These are phyloP conservation scores for Cynaeus angustus DNA, from an alignment of 2,888 invertebrate species.

Conservation along the genomic window DNA sequence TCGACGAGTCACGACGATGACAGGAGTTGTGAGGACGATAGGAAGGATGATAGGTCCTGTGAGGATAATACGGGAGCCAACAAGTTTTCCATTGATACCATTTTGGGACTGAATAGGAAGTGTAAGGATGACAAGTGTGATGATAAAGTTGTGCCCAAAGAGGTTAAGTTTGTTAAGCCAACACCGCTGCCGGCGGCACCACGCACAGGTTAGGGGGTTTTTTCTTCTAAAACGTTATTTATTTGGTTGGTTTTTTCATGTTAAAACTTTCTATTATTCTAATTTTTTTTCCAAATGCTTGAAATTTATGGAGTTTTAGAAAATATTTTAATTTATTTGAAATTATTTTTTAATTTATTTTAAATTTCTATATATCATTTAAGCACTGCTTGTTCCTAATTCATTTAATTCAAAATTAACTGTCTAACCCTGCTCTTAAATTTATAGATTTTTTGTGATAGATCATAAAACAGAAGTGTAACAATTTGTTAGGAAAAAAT, in stretches of 20 bases:
- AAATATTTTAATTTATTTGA: too few relatives aligned
- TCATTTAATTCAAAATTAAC: too few relatives aligned
- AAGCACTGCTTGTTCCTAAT: too few relatives aligned
- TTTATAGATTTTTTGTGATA: too few relatives aligned
- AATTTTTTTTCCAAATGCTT: too few relatives aligned
- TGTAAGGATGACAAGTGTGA: constrained; percentile 51
- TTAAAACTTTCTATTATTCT: not conserved
- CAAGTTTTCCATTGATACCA: constrained; percentile 70
- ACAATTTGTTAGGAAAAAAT: too few relatives aligned
- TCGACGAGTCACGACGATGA: constrained; percentile 56
- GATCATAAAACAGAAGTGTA: too few relatives aligned
- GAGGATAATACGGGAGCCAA: constrained; percentile 57
- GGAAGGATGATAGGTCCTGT: constrained; percentile 52
- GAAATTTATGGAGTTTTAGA: too few relatives aligned
- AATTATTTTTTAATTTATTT: too few relatives aligned
- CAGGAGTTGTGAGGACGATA: constrained; percentile 49
- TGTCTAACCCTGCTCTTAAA: too few relatives aligned
- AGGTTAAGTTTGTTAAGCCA: constrained; percentile 66
- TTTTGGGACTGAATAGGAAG: constrained; percentile 64
- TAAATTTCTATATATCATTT: too few relatives aligned
- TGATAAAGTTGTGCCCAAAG: constrained; percentile 50
- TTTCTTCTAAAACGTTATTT: not conserved
- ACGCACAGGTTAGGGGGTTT: constrained; percentile 44
- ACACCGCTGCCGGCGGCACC: constrained; percentile 62
- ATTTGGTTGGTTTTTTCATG: not conserved